Evolutionary conservation across 2,888 invertebrate species (phyloP).

Genomic region (Orthosia incerta): DNA sequence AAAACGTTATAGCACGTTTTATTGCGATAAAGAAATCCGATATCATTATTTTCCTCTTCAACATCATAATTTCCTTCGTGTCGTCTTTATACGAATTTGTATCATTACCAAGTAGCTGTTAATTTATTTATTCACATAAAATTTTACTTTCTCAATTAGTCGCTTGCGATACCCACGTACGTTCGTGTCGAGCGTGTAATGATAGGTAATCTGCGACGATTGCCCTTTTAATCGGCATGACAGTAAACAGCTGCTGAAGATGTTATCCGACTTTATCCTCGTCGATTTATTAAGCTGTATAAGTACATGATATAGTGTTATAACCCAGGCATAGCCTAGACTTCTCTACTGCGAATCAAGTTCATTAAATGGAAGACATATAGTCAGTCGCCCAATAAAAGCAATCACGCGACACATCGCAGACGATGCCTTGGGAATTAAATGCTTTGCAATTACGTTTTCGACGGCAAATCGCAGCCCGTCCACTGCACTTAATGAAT

Average conservation of each 20-base stretch:
- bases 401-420: constrained; percentile 76
- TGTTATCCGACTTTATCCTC: constrained; percentile 72
- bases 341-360: constrained; percentile 73
- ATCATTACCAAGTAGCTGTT: constrained; percentile 59
- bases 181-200: constrained; percentile 64
- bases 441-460: constrained; percentile 83
- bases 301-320: constrained; percentile 68
- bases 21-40: constrained; percentile 55
- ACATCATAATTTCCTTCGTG: constrained; percentile 49
- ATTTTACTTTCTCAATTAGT: constrained; percentile 70
- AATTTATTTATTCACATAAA: constrained; percentile 67
- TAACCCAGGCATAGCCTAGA: constrained; percentile 65
- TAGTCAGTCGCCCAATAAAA: constrained; percentile 75
- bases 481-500: constrained; percentile 79
- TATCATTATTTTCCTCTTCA: constrained; percentile 55
- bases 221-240: constrained; percentile 70
- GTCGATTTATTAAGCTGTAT: constrained; percentile 71
- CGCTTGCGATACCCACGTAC: constrained; percentile 55
- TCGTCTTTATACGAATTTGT: constrained; percentile 57
- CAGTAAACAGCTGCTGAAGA: constrained; percentile 73
- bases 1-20: constrained; percentile 39
- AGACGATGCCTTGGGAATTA: constrained; percentile 79
- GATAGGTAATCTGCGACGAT: constrained; percentile 67
- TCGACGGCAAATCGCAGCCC: constrained; percentile 81
- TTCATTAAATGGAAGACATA: constrained; percentile 79